These are phyloP conservation scores for Passer domesticus DNA, from an alignment of 2,113 vertebrate species.

Conservation along the genomic window DNA sequence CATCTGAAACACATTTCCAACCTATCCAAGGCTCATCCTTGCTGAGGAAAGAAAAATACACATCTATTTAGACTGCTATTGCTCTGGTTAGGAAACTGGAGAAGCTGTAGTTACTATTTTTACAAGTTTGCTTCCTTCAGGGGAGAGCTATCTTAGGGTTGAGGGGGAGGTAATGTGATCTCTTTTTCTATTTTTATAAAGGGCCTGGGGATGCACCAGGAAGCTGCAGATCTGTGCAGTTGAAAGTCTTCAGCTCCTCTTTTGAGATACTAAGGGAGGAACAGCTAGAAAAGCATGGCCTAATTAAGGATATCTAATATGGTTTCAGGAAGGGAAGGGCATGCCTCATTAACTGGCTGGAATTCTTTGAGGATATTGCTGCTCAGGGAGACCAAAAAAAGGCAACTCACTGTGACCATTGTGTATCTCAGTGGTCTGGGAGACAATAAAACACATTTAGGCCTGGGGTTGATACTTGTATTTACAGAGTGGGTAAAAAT, in stretches of 20 bases:
- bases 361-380: conserved; percentile 70
- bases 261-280: conserved; percentile 63
- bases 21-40: neutral
- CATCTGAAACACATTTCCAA: conserved; percentile 35
- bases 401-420: conserved; percentile 36
- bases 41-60: conserved; percentile 40
- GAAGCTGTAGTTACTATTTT: conserved; percentile 56
- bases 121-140: conserved; percentile 58
- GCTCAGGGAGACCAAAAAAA: conserved; percentile 47
- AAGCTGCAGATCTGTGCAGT: conserved; percentile 57
- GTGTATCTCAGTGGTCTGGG: neutral
- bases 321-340: conserved; percentile 69
- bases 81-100: conserved; percentile 47
- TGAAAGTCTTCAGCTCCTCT: conserved; percentile 59
- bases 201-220: conserved; percentile 57
- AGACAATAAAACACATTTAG: neutral
- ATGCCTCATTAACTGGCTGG: conserved; percentile 71
- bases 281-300: conserved; percentile 66
- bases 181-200: conserved; percentile 69
- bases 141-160: conserved; percentile 44
- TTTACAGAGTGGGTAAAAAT: neutral
- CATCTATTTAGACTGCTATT: conserved; percentile 1
- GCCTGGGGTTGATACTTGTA: neutral
- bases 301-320: conserved; percentile 75
- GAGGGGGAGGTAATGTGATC: conserved; percentile 57